phyloP scores from a whole-genome alignment of 2,797 vertebrate species.

The Danionella dracula region DNA sequence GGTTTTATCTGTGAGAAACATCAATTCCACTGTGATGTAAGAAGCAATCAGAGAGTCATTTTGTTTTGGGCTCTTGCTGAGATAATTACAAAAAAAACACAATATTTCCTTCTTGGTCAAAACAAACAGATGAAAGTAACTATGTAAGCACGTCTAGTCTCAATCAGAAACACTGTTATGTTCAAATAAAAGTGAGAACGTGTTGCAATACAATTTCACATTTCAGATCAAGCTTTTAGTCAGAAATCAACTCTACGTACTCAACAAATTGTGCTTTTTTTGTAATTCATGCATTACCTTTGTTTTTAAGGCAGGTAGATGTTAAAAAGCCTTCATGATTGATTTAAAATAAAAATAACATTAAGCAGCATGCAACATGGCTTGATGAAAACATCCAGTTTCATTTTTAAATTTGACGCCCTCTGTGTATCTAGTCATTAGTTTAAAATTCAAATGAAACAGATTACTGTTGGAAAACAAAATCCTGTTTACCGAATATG shows the following conservation, averaged over 20 bases:
- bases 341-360: too few species aligned
- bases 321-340: too few species aligned
- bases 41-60: constrained; percentile 46
- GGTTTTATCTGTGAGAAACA: constrained; percentile 48
- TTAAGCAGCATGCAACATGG: too few species aligned
- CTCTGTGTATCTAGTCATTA: too few species aligned
- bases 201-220: neutral
- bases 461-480: too few species aligned
- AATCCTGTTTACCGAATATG: too few species aligned
- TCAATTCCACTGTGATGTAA: constrained; percentile 46
- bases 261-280: neutral
- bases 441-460: too few species aligned
- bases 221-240: too few species aligned
- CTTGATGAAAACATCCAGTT: too few species aligned
- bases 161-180: constrained; percentile 15
- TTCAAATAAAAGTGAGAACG: neutral
- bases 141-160: constrained; percentile 6
- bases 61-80: constrained; percentile 49
- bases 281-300: neutral
- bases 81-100: constrained; percentile 52
- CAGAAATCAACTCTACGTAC: neutral
- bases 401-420: too few species aligned
- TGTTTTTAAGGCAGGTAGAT: too few species aligned
- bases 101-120: constrained; percentile 23
- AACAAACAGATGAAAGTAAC: constrained; percentile 22